Evolutionary conservation across 2,113 vertebrate species (phyloP).

Genomic region (Todiramphus chloris): DNA sequence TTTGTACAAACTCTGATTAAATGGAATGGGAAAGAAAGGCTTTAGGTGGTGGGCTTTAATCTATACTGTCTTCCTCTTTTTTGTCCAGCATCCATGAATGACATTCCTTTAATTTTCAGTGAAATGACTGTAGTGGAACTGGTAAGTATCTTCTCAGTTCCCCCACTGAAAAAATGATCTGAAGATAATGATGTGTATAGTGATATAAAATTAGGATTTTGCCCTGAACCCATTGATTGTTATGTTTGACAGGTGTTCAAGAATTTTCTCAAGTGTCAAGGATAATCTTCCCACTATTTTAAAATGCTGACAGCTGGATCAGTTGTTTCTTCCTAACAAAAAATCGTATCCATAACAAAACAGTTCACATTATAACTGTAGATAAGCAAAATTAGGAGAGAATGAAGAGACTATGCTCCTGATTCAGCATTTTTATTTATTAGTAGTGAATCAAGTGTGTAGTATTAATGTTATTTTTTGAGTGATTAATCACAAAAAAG

Average conservation of each 20-base stretch:
- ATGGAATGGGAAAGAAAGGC: not conserved
- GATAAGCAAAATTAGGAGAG: not conserved
- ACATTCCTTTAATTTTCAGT: not conserved
- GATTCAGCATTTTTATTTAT: not conserved
- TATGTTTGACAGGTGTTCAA: not conserved
- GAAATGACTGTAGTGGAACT: not conserved
- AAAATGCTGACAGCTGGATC: not conserved
- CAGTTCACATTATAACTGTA: not conserved
- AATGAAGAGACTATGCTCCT: not conserved
- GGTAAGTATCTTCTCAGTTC: not conserved
- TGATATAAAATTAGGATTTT: not conserved
- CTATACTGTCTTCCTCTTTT: not conserved
- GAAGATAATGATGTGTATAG: not conserved
- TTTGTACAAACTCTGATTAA: not conserved
- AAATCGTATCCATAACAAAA: not conserved
- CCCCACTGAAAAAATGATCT: not conserved
- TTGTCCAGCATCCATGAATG: not conserved
- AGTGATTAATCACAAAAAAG: not conserved
- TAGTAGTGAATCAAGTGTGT: not conserved
- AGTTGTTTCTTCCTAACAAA: not conserved
- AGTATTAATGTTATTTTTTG: not conserved
- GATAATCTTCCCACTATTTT: not conserved
- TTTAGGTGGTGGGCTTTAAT: not conserved
- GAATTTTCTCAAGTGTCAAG: not conserved
- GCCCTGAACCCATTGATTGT: not conserved